Percentiles rank a stretch among this genome's conserved stretches.
Conservation (phyloP, 1,140 invertebrate species). For the Bombus breviceps region DNA sequence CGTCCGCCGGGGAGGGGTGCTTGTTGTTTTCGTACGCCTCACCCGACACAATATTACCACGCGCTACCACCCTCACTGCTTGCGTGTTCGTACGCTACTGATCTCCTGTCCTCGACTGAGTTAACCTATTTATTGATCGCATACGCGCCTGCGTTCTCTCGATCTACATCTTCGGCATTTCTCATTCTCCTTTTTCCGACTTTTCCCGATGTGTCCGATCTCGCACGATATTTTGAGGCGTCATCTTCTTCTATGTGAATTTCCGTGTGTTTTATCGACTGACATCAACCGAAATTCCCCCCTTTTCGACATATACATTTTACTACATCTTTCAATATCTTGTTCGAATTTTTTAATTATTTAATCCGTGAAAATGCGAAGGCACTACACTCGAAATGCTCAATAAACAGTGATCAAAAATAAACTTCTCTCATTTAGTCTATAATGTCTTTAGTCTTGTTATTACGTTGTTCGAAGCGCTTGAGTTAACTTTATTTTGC, state of each 20-base stretch:
- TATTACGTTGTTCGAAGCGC: not conserved
- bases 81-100: slow-evolving; percentile 75
- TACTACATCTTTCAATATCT: not conserved
- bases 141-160: slow-evolving; percentile 71
- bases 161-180: slow-evolving; percentile 13
- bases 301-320: not conserved
- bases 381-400: not conserved
- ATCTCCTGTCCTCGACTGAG: slow-evolving; percentile 73
- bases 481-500: not conserved
- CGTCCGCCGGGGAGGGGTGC: slow-evolving; percentile 52
- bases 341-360: too few species aligned
- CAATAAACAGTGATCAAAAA: not conserved
- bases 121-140: slow-evolving; percentile 77
- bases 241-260: not conserved
- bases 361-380: not conserved
- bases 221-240: not conserved
- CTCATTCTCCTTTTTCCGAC: slow-evolving; percentile 7
- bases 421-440: not conserved
- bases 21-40: slow-evolving; percentile 67
- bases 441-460: not conserved
- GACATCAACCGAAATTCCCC: not conserved
- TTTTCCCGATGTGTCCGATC: not conserved
- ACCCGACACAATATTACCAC: slow-evolving; percentile 56
- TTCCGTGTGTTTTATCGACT: not conserved
- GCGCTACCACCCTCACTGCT: slow-evolving; percentile 66